phyloP scores from a whole-genome alignment of 2,797 vertebrate species.

The Cercopithecus neglectus region DNA sequence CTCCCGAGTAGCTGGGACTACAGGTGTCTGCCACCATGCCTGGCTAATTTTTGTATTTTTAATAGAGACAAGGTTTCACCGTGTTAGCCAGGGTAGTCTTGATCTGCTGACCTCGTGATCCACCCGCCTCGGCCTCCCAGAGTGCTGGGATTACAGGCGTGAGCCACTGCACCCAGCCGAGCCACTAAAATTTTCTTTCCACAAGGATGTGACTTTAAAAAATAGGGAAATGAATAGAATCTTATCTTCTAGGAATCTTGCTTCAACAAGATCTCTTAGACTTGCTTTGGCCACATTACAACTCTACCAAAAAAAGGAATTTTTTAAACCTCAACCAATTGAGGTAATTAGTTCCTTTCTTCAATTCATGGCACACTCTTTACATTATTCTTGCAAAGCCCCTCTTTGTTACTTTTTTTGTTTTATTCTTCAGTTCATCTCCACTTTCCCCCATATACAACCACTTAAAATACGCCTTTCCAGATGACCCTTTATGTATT shows the following conservation, averaged over 20 bases:
- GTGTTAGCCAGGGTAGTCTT: neutral
- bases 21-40: neutral
- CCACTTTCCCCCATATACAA: neutral
- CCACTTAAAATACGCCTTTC: neutral
- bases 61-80: neutral
- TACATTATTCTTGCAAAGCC: neutral
- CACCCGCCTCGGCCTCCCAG: neutral
- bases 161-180: neutral
- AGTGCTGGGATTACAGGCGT: neutral
- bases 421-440: neutral
- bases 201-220: neutral
- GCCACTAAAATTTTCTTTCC: neutral
- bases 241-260: neutral
- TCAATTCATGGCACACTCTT: neutral
- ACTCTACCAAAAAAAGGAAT: neutral
- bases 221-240: neutral
- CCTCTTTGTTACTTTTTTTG: neutral
- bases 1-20: neutral
- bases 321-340: neutral
- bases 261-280: neutral
- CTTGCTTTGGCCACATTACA: neutral
- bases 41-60: neutral
- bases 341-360: neutral
- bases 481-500: neutral
- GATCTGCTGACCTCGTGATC: too few species aligned